Base-by-base conservation (phyloP, 2,113 vertebrate species). In the Craseonycteris thonglongyai region DNA sequence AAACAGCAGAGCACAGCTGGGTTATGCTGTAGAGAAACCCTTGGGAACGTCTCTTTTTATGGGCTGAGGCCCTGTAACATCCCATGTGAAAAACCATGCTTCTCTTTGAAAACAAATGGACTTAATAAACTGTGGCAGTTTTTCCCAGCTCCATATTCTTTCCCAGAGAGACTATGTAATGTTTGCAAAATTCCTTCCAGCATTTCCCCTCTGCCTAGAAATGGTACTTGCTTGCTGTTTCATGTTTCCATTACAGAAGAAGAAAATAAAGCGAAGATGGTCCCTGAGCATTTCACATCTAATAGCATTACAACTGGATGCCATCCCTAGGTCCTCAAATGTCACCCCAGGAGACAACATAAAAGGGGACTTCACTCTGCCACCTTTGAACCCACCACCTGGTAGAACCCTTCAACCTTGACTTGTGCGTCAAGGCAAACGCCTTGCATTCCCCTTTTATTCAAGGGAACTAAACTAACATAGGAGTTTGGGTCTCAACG, bases 51-150 rank as follows among this genome's bases (percentile, higher is more conserved):
- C 40, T 78, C 24, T 56, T 71, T 95, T 84, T 65, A 28, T 68
- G 61, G 14, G 10, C 58, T 54, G 49, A 10, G 54, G 5, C 61
- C 93, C 33, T 40, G 84, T 80, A 42, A 42, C 42, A 75, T 47
- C 85, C 42, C 88, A 56, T 47, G 51, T 86, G 76, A 88, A 78
- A 92, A 76, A 21, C 0, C 4, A 59, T 11, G 65, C 85, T 94
- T 87, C 59, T 90, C 45, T 75, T 56, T 49, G 45, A 92, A 96
- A 95, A 96, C 84, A 95, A 96, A 88, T 93, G 90, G 84, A 94
- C 87, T 83, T 94, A 91, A 95, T 94, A 90, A 90, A 71, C 80
- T 54, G 12, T n/a, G 18, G 58, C 69, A 71, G 35, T 72, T 92
- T 94, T 91, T 66, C 88, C 51, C 79, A 71, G 40, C 45, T 91